Evolutionary conservation across 1,140 invertebrate species (phyloP).

Genomic region (Aphidius gifuensis): DNA sequence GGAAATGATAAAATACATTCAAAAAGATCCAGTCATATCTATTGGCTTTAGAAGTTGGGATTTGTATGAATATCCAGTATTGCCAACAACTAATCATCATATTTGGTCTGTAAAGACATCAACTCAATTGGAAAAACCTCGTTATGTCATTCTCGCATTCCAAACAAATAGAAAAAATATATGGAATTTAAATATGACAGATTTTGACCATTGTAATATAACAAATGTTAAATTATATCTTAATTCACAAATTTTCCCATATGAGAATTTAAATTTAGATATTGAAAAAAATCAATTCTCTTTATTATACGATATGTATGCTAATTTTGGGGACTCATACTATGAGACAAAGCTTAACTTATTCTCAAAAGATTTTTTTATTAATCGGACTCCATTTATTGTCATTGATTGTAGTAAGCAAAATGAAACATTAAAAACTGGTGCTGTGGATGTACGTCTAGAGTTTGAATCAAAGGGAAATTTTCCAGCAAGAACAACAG

Average conservation of each 20-base stretch:
- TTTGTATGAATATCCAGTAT: neutral
- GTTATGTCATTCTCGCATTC: slow-evolving; percentile 25
- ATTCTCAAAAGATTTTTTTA: slow-evolving; percentile 21
- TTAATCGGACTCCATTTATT: slow-evolving; percentile 26
- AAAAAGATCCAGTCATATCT: slow-evolving; percentile 26
- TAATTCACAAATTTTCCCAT: slow-evolving; percentile 28
- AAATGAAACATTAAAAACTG: slow-evolving; percentile 35
- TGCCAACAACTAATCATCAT: too few species aligned
- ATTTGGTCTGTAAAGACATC: too few species aligned
- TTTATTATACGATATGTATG: slow-evolving; percentile 24
- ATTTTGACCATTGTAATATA: slow-evolving; percentile 25
- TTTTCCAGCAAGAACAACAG: slow-evolving; percentile 34
- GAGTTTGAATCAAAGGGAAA: slow-evolving; percentile 31
- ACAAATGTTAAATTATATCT: slow-evolving; percentile 28
- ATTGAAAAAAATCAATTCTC: slow-evolving; percentile 24
- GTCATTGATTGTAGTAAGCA: slow-evolving; percentile 40
- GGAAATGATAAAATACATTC: slow-evolving; percentile 1
- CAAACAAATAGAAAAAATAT: slow-evolving; percentile 21
- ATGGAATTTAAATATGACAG: neutral
- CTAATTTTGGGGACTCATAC: slow-evolving; percentile 32
- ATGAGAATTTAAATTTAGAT: slow-evolving; percentile 15
- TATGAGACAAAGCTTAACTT: slow-evolving; percentile 27
- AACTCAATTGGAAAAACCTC: slow-evolving; percentile 22
- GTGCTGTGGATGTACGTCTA: slow-evolving; percentile 34
- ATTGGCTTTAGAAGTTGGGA: slow-evolving; percentile 4